These are phyloP conservation scores for Melozone crissalis DNA, from an alignment of 2,113 vertebrate genomes.

Conservation along the genomic window DNA sequence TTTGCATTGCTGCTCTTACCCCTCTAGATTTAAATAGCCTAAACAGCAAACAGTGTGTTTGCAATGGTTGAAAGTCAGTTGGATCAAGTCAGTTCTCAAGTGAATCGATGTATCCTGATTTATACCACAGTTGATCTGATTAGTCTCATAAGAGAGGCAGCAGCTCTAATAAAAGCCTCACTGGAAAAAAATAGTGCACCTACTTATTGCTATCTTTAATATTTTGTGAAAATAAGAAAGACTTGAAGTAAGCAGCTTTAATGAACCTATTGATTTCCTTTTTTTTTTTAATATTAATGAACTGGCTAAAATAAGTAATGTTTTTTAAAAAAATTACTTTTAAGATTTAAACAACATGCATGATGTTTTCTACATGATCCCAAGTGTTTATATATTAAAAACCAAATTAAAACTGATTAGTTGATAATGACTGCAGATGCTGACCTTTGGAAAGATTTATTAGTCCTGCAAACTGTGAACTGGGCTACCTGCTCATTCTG, in stretches of 20 bases:
- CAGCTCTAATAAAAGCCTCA: constrained; percentile 27
- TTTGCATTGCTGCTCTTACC: neutral
- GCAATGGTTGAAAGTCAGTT: constrained; percentile 35
- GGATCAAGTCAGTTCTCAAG: constrained; percentile 11
- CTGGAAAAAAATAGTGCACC: neutral
- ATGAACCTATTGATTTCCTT: constrained; percentile 53
- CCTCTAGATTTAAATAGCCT: neutral
- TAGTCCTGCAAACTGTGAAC: constrained; percentile 61
- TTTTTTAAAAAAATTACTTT: neutral
- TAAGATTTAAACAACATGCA: constrained; percentile 45
- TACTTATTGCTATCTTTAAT: constrained; percentile 47
- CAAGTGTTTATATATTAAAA: constrained; percentile 67
- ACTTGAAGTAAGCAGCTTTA: constrained; percentile 40
- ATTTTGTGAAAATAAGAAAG: constrained; percentile 56
- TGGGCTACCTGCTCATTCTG: constrained; percentile 57
- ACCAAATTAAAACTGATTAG: constrained; percentile 68
- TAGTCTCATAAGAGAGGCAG: neutral
- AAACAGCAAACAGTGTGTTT: neutral
- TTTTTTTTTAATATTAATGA: constrained; percentile 62
- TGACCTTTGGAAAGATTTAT: constrained; percentile 70
- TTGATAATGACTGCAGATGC: constrained; percentile 63
- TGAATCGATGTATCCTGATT: neutral
- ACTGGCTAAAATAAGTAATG: constrained; percentile 31
- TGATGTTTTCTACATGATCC: constrained; percentile 60
- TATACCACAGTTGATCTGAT: constrained; percentile 32